Conservation (phyloP, 2,797 vertebrate genomes). For the Parotocinclus haroldoi region DNA sequence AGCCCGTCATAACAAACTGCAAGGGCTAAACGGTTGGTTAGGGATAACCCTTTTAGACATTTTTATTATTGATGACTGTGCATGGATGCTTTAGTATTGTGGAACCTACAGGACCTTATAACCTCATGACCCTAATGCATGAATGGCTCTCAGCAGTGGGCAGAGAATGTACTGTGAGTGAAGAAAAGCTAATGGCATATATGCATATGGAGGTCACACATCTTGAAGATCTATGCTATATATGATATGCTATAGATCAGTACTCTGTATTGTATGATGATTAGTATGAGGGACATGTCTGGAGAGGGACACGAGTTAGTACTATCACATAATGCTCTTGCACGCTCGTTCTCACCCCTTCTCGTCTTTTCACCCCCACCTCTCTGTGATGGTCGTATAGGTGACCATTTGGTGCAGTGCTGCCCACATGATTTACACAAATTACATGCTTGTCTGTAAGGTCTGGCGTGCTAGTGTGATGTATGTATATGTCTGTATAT, state of each 20-base stretch:
- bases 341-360: not conserved
- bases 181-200: constrained; percentile 68
- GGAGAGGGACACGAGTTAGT: not conserved
- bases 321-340: not conserved
- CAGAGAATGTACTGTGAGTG: constrained; percentile 42
- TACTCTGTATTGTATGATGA: not conserved
- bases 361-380: not conserved
- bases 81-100: too few species aligned
- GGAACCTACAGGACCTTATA: constrained; percentile 25
- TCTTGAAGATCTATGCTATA: constrained; percentile 43
- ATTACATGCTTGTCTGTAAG: constrained; percentile 21
- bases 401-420: constrained; percentile 26
- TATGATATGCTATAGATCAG: constrained; percentile 1
- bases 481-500: constrained; percentile 3
- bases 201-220: constrained; percentile 50
- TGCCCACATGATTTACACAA: constrained; percentile 25
- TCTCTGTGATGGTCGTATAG: constrained; percentile 15
- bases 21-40: constrained; percentile 50
- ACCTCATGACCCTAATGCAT: not conserved
- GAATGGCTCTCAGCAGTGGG: constrained; percentile 2
- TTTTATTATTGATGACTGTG: constrained; percentile 17
- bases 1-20: constrained; percentile 59
- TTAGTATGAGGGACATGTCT: not conserved
- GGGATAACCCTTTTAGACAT: constrained; percentile 40
- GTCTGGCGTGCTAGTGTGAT: constrained; percentile 4